Conservation (phyloP, 2,113 vertebrate species). For the Ceuthmochares aereus region DNA sequence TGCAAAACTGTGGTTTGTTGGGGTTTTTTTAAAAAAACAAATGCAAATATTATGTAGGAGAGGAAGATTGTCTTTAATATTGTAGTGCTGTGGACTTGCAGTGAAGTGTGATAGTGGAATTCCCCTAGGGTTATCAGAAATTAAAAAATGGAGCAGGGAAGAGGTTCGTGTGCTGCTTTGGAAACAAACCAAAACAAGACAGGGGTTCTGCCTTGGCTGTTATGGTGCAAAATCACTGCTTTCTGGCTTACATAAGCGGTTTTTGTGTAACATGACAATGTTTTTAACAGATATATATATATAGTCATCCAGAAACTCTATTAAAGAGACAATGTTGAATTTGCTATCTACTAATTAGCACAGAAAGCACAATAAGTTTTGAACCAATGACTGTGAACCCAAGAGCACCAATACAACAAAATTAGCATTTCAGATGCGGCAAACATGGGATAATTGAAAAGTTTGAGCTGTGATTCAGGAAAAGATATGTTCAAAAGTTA, state of each 20-base stretch:
- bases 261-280: not conserved
- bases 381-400: not conserved
- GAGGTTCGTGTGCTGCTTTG: not conserved
- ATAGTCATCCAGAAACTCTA: not conserved
- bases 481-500: not conserved
- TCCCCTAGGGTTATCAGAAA: not conserved
- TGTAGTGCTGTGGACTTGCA: not conserved
- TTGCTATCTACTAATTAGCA: not conserved
- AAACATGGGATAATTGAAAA: not conserved
- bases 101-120: not conserved
- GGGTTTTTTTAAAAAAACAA: not conserved
- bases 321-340: not conserved
- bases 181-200: not conserved
- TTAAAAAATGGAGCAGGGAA: not conserved
- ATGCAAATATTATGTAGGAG: not conserved
- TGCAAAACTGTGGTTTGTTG: not conserved
- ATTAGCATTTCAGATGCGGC: not conserved
- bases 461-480: not conserved
- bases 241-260: not conserved
- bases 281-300: not conserved
- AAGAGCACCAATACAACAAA: not conserved
- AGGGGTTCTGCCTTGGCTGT: not conserved
- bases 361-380: not conserved
- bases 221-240: not conserved
- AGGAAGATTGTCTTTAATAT: not conserved